Base-by-base conservation (phyloP, 2,888 invertebrate genomes). In the Melanargia galathea region DNA sequence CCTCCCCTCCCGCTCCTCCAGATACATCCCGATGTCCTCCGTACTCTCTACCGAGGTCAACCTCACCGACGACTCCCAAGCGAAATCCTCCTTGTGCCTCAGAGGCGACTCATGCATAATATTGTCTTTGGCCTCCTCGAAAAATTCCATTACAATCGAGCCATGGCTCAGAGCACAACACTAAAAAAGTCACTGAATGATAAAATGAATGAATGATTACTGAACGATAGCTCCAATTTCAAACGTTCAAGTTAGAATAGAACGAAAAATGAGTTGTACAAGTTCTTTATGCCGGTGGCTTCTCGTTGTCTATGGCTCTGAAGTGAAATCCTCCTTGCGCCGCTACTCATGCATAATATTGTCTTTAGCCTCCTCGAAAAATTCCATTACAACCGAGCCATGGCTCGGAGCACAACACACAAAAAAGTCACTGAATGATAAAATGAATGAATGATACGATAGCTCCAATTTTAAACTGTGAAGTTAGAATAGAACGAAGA, bases 251-350 rank as follows among this genome's bases (percentile, higher is more conserved):
- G 92, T 96, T 96, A 96, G 90, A 96, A 96, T 86, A 96, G 93
- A 73, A 96, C 96, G 86, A 96, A 96, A 91, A 96, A 96, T 67
- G 96, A 96, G 90, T 96, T 96, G 92, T 96, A 96, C 82, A 96
- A 92, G 87, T 96, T 96, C 90, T 96, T 96, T 80, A 96, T 96
- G 67, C 96, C 96, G 55, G 96, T 96, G 26, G 96, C 95, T 86
- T 96, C 96, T 81, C 96, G 92, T 86, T 96, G 96, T 78, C 96
- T 94, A 83, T 96, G 87, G 82, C 78, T 90, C 90, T 90, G 90
- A 91, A 65, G 81, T 76, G 65, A 82, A 81, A 60, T 87, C 86
- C 35, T 86, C 85, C 67, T 88, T 89, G 13, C 84, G 76, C 16
- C 18, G 7, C 8, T 10, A 8, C 66, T 89, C 88, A 81, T 84